Conservation (phyloP, 2,113 vertebrate genomes). For the Callipepla californica region DNA sequence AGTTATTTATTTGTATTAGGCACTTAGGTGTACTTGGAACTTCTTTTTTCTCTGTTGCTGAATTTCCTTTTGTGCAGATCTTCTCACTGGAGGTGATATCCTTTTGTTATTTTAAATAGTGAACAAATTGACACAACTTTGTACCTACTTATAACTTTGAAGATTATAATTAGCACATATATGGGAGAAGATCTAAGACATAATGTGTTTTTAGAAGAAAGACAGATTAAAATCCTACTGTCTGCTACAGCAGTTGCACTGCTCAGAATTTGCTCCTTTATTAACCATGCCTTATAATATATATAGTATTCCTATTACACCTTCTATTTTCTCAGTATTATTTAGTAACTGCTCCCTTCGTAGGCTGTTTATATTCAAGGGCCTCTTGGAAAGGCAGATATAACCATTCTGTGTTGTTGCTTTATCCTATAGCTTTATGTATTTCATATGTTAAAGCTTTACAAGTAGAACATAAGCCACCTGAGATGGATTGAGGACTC, state of each 20-base stretch:
- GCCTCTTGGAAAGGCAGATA: slow-evolving; percentile 51
- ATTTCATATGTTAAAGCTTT: not conserved
- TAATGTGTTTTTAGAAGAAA: not conserved
- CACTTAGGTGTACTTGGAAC: not conserved
- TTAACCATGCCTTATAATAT: slow-evolving; percentile 8
- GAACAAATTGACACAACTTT: not conserved
- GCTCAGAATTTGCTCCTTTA: not conserved
- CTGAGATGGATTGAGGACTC: not conserved
- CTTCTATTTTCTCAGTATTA: slow-evolving; percentile 76
- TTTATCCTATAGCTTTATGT: not conserved
- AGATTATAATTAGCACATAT: slow-evolving; percentile 24
- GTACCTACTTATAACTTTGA: not conserved
- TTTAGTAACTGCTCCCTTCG: slow-evolving; percentile 72
- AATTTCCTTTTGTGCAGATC: not conserved
- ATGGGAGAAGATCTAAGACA: not conserved
- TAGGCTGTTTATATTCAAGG: not conserved
- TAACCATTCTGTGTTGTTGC: not conserved
- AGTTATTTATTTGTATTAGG: not conserved
- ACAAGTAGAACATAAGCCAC: not conserved
- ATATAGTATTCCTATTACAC: slow-evolving; percentile 55
- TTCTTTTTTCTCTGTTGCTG: not conserved
- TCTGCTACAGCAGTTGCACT: not conserved
- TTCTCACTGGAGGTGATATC: not conserved
- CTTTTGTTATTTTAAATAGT: slow-evolving; percentile 30
- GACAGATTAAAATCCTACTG: not conserved